These are phyloP conservation scores for Athalia circularis DNA, from an alignment of 2,888 invertebrate genomes.

Conservation along the genomic window DNA sequence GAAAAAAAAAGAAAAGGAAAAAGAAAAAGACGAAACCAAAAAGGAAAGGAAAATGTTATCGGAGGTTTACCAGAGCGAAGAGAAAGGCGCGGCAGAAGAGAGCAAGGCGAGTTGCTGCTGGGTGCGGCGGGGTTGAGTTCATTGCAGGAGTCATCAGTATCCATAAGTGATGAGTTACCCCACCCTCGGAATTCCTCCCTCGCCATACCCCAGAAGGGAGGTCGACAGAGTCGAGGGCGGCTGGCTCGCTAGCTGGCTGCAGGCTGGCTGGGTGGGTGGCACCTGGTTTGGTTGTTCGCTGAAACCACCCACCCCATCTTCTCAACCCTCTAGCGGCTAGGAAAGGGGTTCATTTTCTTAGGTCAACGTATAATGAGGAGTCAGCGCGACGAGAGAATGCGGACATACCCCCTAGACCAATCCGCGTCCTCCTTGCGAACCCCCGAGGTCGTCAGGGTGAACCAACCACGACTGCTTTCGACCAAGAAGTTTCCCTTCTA, in stretches of 20 bases:
- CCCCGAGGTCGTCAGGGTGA: slow-evolving; percentile 54
- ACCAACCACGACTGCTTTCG: slow-evolving; percentile 60
- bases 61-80: slow-evolving; percentile 59
- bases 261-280: slow-evolving; percentile 59
- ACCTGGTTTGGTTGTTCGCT: slow-evolving; percentile 70
- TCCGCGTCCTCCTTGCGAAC: slow-evolving; percentile 64
- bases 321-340: slow-evolving; percentile 34
- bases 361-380: slow-evolving; percentile 74
- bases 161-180: slow-evolving; percentile 83
- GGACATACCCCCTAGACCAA: slow-evolving; percentile 69
- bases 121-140: slow-evolving; percentile 72
- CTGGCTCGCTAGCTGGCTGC: slow-evolving; percentile 23
- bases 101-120: slow-evolving; percentile 44
- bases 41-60: slow-evolving; percentile 67
- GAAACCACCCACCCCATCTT: slow-evolving; percentile 42
- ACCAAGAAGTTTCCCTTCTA: slow-evolving; percentile 51
- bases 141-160: slow-evolving; percentile 86
- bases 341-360: slow-evolving; percentile 72
- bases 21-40: slow-evolving; percentile 11
- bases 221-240: too few relatives aligned
- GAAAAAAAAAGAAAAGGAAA: slow-evolving; percentile 56
- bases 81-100: slow-evolving; percentile 59
- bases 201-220: background rate
- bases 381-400: slow-evolving; percentile 55
- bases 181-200: slow-evolving; percentile 50